phyloP scores from a whole-genome alignment of 2,113 vertebrate genomes.

The Sitta europaea region DNA sequence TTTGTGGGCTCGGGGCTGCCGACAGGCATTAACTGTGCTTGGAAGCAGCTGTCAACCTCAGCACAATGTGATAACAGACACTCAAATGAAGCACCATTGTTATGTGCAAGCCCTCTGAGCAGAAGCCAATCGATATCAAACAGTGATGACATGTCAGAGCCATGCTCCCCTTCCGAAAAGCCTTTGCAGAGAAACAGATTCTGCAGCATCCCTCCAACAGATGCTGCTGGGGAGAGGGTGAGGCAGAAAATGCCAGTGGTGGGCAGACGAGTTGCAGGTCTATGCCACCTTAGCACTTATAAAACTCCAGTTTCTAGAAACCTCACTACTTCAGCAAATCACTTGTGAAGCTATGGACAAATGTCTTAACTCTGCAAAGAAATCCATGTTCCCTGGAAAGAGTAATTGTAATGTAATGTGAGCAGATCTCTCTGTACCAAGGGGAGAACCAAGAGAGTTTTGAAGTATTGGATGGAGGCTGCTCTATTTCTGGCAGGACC shows the following conservation, averaged over 20 bases:
- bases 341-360: background rate
- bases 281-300: background rate
- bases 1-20: background rate
- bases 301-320: background rate
- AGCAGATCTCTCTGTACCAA: constrained; percentile 2
- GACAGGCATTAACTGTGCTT: constrained; percentile 31
- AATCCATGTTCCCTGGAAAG: background rate
- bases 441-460: background rate
- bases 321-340: background rate
- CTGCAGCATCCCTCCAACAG: background rate
- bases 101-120: background rate
- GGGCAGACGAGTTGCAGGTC: background rate
- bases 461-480: background rate
- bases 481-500: background rate
- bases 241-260: background rate
- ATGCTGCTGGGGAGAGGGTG: constrained; percentile 1
- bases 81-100: constrained; percentile 3
- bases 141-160: background rate
- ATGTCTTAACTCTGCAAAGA: background rate
- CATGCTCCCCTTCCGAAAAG: background rate
- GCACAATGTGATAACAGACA: constrained; percentile 19
- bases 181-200: background rate
- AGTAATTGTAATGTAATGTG: background rate
- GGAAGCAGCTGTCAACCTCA: constrained; percentile 31
- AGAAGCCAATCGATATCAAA: constrained; percentile 49